Base-by-base conservation (phyloP, 2,888 invertebrate species). In the Buathra laborator region DNA sequence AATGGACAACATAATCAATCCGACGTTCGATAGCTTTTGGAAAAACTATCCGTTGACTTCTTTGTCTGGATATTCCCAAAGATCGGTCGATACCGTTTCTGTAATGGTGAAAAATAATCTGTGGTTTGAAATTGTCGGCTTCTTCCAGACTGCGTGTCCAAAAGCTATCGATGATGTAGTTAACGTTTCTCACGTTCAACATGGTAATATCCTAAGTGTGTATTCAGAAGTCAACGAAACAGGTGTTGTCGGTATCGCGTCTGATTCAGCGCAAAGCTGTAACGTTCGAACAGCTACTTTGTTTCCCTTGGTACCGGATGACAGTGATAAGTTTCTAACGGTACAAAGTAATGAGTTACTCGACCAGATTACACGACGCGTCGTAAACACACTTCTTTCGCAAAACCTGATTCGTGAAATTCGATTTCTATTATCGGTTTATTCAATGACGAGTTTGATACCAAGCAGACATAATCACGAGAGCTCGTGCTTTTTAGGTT, bases 381-480 rank as follows among this genome's bases (percentile, higher is more conserved):
- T 80, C 29, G 59, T 48, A 12, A 37, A 76, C 29, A 59, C 71
- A n/a, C 12, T 80, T 76, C 6, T 80, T 24, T 72, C 44, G 10
- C n/a, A 51, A 59, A 29, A 64, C 29, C 43, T 48, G n/a, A 56
- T 16, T 16, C 14, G 48, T 3, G 43, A 51, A 44, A 6, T 66
- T 70, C 59, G 16, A 44, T 74, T 62, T 53, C 62, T 44, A 29
- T 72, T 44, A 43, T 67, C 56, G 53, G 51, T 76, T 43, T 29
- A 51, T 48, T 32, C 56, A 51, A 76, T 70, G 1, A 1, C 46
- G 14, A 16, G 32, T 43, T n/a, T 53, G 29, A 48, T 14, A 10
- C 10, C 29, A 7, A 64, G 56, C 14, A 37, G 10, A 46, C 19
- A 3, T 43, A n/a, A 64, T 72, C 24, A 59, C n/a, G 56, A 64